These are phyloP conservation scores for Pseudonaja textilis DNA, from an alignment of 2,113 vertebrate genomes.

Conservation along the genomic window DNA sequence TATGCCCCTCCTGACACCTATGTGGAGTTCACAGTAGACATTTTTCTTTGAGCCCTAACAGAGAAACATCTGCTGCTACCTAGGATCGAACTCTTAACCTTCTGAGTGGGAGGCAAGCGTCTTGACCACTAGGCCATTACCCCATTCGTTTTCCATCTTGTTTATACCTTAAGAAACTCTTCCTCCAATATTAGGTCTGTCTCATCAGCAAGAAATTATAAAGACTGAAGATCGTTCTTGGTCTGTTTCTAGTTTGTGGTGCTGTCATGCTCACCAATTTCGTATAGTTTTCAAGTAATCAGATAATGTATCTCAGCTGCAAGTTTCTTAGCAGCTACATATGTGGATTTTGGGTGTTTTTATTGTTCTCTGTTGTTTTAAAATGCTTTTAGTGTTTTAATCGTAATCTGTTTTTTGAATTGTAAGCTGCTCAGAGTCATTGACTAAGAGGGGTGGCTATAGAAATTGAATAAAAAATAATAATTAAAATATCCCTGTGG, in stretches of 20 bases:
- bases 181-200: neutral
- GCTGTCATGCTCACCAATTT: neutral
- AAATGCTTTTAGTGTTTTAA: neutral
- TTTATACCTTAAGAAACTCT: neutral
- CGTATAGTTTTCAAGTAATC: neutral
- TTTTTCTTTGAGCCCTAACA: neutral
- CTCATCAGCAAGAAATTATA: neutral
- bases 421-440: neutral
- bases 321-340: neutral
- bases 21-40: neutral
- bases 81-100: neutral
- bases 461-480: neutral
- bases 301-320: neutral
- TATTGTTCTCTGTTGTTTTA: neutral
- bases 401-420: neutral
- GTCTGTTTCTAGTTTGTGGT: neutral
- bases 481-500: slow-evolving; percentile 16
- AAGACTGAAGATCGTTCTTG: neutral
- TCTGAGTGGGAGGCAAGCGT: neutral
- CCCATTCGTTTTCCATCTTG: neutral
- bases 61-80: neutral
- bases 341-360: neutral
- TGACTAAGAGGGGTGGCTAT: neutral
- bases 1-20: neutral
- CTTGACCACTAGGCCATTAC: neutral